Evolutionary conservation across 2,888 invertebrate species (phyloP), one percentile per base, ranked within the genome.

Genomic region (Dicyrtomina minuta): DNA sequence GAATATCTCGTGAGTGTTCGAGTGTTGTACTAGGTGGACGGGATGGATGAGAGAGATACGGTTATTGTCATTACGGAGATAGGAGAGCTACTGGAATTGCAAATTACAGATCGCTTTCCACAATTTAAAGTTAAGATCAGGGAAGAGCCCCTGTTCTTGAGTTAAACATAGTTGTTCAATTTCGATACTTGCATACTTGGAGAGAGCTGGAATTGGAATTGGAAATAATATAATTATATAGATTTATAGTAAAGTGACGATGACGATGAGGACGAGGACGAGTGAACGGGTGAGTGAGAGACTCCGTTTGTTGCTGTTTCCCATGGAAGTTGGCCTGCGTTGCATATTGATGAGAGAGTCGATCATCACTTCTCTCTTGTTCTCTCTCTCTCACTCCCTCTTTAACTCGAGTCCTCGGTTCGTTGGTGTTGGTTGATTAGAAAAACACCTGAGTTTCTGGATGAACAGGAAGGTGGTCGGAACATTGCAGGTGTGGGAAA

Each of bases 401-500:
- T 10, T 13, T 51, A 17, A 10, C 10, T 43, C n/a, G 3, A 33
- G 6, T 24, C 26, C 51, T 62, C 53, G 53, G 53, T 49, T 55
- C 10, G 55, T 65, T 55, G 55, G 65, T 13, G 55, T 65, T 55
- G 55, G 65, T 13, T 64, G 51, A 64, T 64, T 64, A 64, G 56
- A 60, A 60, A 62, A 60, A 59, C 67, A 67, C 67, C 60, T 67
- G 67, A 67, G 60, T 67, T 60, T 51, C 59, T 59, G 59, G 59
- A 59, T 67, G 67, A 60, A 53, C 46, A 51, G 49, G 67, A 59
- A 59, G 55, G 65, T 55, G 55, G 65, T 41, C 20, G 24, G 60
- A 24, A 49, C n/a, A 8, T 17, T 46, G 67, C 67, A 67, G 67
- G 70, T 70, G 62, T 70, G 66, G 70, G 70, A 70, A 70, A 66